phyloP scores from a whole-genome alignment of 35 echinoderm and acorn worm genomes.

The Ophiothrix spiculata region DNA sequence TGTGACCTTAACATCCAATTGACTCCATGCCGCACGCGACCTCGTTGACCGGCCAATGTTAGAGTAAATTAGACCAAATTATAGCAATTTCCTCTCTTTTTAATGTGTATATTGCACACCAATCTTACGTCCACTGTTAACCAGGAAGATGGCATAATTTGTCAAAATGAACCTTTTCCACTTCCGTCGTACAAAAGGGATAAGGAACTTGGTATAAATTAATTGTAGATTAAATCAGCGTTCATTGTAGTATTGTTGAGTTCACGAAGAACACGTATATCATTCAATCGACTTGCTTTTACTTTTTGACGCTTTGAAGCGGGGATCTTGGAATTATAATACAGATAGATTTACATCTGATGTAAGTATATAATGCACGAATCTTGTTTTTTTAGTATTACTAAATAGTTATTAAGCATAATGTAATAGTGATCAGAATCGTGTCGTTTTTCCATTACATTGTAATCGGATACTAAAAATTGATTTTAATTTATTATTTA shows the following conservation, averaged over 20 bases:
- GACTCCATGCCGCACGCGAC: no score
- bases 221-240: background rate
- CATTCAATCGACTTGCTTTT: background rate
- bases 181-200: no score
- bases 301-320: background rate
- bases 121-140: background rate
- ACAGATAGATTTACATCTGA: background rate
- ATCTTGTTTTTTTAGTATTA: no score
- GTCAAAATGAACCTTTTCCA: conserved; percentile 1
- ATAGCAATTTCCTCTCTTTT: background rate
- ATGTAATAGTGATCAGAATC: no score
- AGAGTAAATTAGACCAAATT: background rate
- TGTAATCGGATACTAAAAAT: no score
- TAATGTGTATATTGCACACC: background rate
- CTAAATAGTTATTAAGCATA: no score
- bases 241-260: background rate
- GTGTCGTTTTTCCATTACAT: no score
- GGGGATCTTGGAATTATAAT: background rate
- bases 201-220: background rate
- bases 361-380: no score
- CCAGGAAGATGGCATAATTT: background rate
- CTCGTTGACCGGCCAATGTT: background rate
- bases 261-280: background rate
- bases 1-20: no score
- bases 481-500: no score